Evolutionary conservation across 2,113 vertebrate genomes (phyloP).

Genomic region (Rattus norvegicus): GRCr8 NC_086028.1:82904501-82905000

Average conservation of each 20-base stretch:
- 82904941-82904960: not conserved
- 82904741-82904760: not conserved
- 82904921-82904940: not conserved
- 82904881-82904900: not conserved
- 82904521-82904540: too few relatives aligned
- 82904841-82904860: not conserved
- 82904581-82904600: too few relatives aligned
- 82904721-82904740: not conserved
- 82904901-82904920: slow-evolving; percentile 2
- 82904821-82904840: not conserved
- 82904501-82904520: too few relatives aligned
- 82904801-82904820: not conserved
- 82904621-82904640: too few relatives aligned
- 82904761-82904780: not conserved
- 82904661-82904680: not conserved
- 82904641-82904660: not conserved
- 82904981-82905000: not conserved
- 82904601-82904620: too few relatives aligned
- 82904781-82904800: not conserved
- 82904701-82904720: not conserved
- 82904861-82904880: not conserved
- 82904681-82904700: not conserved
- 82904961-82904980: not conserved
- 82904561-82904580: too few relatives aligned
- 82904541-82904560: too few relatives aligned